Evolutionary conservation across 2,113 vertebrate species (phyloP), one percentile per base, ranked within the genome.

Genomic region (Phrynocephalus versicolor): DNA sequence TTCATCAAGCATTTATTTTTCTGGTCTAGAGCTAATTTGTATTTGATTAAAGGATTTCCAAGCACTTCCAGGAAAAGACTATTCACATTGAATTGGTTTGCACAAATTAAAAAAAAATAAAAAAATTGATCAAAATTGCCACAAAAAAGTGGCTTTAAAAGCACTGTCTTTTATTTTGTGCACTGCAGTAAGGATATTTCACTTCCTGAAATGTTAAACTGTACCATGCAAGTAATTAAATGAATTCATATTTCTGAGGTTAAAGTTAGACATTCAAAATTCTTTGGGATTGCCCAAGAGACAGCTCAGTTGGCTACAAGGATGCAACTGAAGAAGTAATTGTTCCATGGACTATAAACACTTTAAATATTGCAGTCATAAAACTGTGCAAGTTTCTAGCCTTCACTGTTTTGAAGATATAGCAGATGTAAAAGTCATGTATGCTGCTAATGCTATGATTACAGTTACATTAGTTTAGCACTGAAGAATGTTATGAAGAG

Each of bases 31-130:
- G 79, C 87, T 93, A 95, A 95, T 95, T 96, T 94, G 92, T 94
- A 93, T 96, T 95, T 96, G 95, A 96, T 95, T 95, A 95, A 95
- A 96, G 93, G 93, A 92, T 94, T 93, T 93, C 90, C 80, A 16
- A 30, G 1, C 89, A 0, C 91, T 93, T 93, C 88, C 86, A 93
- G 92, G 92, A 92, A 92, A 92, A 91, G 87, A 94, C 90, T 92
- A 85, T 93, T 93, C 94, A 93, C 70, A 2, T 84, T 88, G 87
- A 90, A 91, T 85, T 90, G 86, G 89, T 94, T 95, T 91, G 87
- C 94, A 88, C 89, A 90, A 90, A 90, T 83, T 7, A 27, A 85
- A 88, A 92, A 92, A 83, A 91, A 87, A 75, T 3, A 30, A 64
- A 83, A 84, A 86, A 85, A 73, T 85, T 85, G 45, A 27, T 0